Evolutionary conservation across 1,140 invertebrate species (phyloP), one percentile per base, ranked within the genome.

Genomic region (Penaeus chinensis): DNA sequence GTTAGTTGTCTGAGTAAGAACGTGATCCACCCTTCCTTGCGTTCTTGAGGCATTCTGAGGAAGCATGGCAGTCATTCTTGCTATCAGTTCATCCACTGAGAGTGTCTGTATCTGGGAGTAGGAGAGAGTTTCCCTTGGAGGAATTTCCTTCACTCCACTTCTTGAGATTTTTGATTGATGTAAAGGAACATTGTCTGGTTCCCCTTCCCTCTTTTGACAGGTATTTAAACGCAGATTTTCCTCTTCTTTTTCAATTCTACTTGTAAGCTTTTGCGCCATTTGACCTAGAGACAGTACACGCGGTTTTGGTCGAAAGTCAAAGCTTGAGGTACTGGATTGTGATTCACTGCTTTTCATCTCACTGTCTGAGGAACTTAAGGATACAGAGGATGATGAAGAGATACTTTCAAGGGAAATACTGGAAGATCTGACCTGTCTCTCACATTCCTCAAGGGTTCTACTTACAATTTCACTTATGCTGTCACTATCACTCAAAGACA

Each of bases 391-490:
- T 37, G 79, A 37, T 4, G 85, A 82, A 11, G 80, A 82, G 22
- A 82, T 66, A 20, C 86, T 82, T 24, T 82, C 81, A 32, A 87
- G 16, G 18, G 86, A 87, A 65, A 87, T 60, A 78, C 61, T 83
- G 22, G 86, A 87, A 42, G 86, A 82, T 77, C 60, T 87, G 24
- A 87, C 71, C 27, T 78, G 80, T 60, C 37, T 63, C 60, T 87
- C 86, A 87, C 86, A 87, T 32, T 87, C 86, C 60, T 87, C 86
- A 32, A 87, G 66, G 20, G 86, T 87, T 27, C 86, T 80, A 83
- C 86, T 87, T 37, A 87, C 86, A 20, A 87, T 82, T 60, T 82
- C 80, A 82, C 79, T 83, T 11, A 87, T 82, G 22, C 60, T 77
- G 11, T 87, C 86, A 65, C 86, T 87, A 62, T 86, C 80, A 78